Percentiles rank a stretch among this genome's conserved stretches.
These are phyloP conservation scores for Nomada fabriciana DNA, from an alignment of 2,888 invertebrate genomes.

Conservation along the genomic window DNA sequence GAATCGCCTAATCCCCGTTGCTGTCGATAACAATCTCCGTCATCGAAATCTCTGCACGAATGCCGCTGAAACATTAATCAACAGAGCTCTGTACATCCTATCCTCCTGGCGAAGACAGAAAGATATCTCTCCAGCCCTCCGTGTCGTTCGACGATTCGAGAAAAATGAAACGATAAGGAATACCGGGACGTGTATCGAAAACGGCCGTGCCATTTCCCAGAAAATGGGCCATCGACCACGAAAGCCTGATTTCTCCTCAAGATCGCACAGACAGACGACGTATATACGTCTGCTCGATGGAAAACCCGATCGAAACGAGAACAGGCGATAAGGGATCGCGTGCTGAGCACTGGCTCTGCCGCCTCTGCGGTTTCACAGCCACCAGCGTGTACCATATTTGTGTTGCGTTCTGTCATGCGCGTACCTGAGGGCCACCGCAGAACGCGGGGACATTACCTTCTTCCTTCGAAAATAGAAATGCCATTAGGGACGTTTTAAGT, in stretches of 20 bases:
- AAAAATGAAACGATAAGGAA: slow-evolving; percentile 51
- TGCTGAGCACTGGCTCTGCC: not conserved
- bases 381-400: not conserved
- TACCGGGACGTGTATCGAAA: slow-evolving; percentile 29
- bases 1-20: not conserved
- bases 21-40: not conserved
- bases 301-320: slow-evolving; percentile 35
- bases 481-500: slow-evolving; percentile 30
- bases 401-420: not conserved
- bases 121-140: slow-evolving; percentile 11
- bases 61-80: slow-evolving; percentile 32
- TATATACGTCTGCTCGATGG: slow-evolving; percentile 19
- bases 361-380: slow-evolving; percentile 6
- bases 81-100: not conserved
- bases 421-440: no score
- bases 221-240: slow-evolving; percentile 40
- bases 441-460: slow-evolving; percentile 34
- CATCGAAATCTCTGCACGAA: slow-evolving; percentile 1
- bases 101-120: slow-evolving; percentile 25
- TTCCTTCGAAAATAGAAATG: slow-evolving; percentile 32
- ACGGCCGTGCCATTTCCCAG: slow-evolving; percentile 27
- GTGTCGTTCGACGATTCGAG: slow-evolving; percentile 28
- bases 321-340: slow-evolving; percentile 32
- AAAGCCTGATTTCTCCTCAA: slow-evolving; percentile 27
- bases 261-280: slow-evolving; percentile 18